phyloP scores from a whole-genome alignment of 1,140 invertebrate genomes.

The Himalopsyche phryganea region DNA sequence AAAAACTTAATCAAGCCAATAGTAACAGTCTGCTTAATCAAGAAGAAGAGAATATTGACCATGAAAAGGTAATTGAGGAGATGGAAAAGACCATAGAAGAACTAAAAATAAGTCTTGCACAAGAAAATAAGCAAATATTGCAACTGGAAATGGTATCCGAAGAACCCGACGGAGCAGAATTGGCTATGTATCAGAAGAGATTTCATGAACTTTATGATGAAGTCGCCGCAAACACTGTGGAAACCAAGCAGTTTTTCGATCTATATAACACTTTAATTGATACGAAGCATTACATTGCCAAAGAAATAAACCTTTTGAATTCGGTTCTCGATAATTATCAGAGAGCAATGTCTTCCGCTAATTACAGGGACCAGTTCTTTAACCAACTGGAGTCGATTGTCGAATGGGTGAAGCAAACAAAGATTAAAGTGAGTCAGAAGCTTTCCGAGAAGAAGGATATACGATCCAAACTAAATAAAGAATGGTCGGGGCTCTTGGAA shows the following conservation, averaged over 20 bases:
- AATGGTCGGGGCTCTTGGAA: slow-evolving; percentile 5
- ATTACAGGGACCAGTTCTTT: slow-evolving; percentile 21
- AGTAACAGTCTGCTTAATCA: neutral
- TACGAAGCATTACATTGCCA: slow-evolving; percentile 12
- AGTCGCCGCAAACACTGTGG: slow-evolving; percentile 19
- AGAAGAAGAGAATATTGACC: slow-evolving; percentile 4
- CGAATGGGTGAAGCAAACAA: slow-evolving; percentile 20
- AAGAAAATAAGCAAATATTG: slow-evolving; percentile 15
- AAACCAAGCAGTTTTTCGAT: slow-evolving; percentile 23
- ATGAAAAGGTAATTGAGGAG: slow-evolving; percentile 7
- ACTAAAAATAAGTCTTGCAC: neutral
- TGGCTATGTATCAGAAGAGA: slow-evolving; percentile 21
- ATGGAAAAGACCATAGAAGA: slow-evolving; percentile 7
- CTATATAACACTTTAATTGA: slow-evolving; percentile 23
- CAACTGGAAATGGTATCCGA: slow-evolving; percentile 12
- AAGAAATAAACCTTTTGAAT: slow-evolving; percentile 23
- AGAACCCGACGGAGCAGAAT: slow-evolving; percentile 14
- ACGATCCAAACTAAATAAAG: slow-evolving; percentile 1
- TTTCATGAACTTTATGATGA: slow-evolving; percentile 19
- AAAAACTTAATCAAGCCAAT: slow-evolving; percentile 3
- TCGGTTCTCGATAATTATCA: slow-evolving; percentile 23
- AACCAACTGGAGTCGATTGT: slow-evolving; percentile 17
- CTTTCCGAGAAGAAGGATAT: slow-evolving; percentile 2
- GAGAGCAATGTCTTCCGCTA: slow-evolving; percentile 19
- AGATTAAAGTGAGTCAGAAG: slow-evolving; percentile 2